Conservation (phyloP, 2,888 invertebrate genomes). For the Sarcophaga subvicina region DNA sequence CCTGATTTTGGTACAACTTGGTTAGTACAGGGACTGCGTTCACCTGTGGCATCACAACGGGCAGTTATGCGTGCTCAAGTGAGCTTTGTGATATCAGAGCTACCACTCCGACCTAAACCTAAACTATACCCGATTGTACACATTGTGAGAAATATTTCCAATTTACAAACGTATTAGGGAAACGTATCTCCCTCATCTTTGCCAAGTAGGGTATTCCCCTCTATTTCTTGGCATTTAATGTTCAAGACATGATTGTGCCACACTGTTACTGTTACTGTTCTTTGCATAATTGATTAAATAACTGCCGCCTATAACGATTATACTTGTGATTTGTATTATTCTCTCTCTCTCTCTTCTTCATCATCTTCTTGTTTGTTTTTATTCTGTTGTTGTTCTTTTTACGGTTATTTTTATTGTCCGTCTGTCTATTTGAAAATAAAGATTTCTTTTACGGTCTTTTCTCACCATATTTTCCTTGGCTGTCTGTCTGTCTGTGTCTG, state of each 20-base stretch:
- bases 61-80: no score
- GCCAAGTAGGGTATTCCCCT: conserved; percentile 1
- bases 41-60: no score
- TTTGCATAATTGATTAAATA: conserved; percentile 81
- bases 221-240: neutral
- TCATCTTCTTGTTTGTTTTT: neutral
- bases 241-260: conserved; percentile 24
- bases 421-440: no score
- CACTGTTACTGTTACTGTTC: conserved; percentile 65
- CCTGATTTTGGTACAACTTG: no score
- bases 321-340: conserved; percentile 44
- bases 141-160: neutral
- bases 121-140: no score
- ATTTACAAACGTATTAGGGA: neutral
- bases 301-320: conserved; percentile 74
- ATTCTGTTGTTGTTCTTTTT: neutral
- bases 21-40: no score
- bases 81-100: no score
- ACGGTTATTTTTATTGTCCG: neutral
- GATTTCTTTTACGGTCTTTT: no score
- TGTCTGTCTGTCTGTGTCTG: neutral
- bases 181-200: neutral
- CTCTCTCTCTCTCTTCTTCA: neutral
- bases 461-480: no score
- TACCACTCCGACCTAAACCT: no score